Conservation (phyloP, 2,888 invertebrate species). For the Linyphia triangularis region DNA sequence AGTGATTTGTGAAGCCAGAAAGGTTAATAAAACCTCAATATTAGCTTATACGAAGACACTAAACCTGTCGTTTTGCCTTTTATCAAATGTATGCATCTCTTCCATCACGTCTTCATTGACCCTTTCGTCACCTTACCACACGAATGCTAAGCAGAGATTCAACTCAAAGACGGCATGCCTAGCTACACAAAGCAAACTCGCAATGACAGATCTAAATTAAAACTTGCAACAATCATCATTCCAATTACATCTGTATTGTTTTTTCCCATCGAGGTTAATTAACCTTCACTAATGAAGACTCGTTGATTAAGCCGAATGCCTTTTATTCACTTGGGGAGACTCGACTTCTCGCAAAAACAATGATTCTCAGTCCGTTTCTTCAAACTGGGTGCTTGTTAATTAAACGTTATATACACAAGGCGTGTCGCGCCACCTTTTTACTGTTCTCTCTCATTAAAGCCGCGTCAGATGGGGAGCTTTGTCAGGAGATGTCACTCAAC, state of each 20-base stretch:
- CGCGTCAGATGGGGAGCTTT: conserved; percentile 56
- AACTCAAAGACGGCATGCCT: too few species aligned
- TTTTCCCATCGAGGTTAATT: background rate
- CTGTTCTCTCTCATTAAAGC: conserved; percentile 61
- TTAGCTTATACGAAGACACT: too few species aligned
- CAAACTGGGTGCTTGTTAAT: conserved; percentile 36
- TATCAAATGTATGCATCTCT: too few species aligned
- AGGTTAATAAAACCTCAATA: too few species aligned
- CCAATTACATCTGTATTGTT: background rate
- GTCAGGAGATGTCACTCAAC: conserved; percentile 63
- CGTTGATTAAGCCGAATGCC: background rate
- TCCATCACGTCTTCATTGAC: too few species aligned
- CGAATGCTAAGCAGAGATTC: too few species aligned
- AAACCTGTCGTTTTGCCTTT: too few species aligned
- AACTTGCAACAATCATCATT: background rate
- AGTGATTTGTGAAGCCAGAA: too few species aligned
- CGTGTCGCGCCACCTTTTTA: conserved; percentile 57
- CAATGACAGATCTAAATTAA: too few species aligned
- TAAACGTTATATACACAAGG: conserved; percentile 67
- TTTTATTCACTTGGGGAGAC: too few species aligned
- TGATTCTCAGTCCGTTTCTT: background rate
- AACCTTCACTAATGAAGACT: background rate
- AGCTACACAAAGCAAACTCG: too few species aligned
- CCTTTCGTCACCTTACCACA: too few species aligned
- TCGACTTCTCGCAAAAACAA: background rate